Evolutionary conservation across 2,888 invertebrate genomes (phyloP).

Genomic region (Encarsia formosa): DNA sequence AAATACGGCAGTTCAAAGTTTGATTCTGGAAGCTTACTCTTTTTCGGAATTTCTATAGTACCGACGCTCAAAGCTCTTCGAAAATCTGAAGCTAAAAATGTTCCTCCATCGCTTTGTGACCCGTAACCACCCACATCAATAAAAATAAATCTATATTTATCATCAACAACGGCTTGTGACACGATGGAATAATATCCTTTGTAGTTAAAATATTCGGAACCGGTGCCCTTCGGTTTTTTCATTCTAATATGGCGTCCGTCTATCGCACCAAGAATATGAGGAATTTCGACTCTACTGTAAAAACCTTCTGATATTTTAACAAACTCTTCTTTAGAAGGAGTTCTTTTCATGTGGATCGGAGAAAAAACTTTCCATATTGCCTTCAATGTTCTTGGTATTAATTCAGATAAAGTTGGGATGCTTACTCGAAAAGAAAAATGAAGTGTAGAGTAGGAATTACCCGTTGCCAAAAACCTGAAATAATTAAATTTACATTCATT

Average conservation of each 20-base stretch:
- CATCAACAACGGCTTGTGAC: conserved; percentile 10
- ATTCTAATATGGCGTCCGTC: conserved; percentile 6
- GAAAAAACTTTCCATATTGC: conserved; percentile 3
- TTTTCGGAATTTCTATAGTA: not conserved
- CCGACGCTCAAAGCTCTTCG: not conserved
- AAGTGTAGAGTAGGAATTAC: not conserved
- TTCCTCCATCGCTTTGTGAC: conserved; percentile 8
- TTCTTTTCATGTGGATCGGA: conserved; percentile 16
- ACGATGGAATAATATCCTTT: conserved; percentile 13
- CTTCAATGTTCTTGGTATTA: conserved; percentile 1
- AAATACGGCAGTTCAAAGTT: conserved; percentile 12
- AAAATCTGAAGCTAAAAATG: conserved; percentile 10
- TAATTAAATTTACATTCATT: no score
- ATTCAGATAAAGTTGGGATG: conserved; percentile 2
- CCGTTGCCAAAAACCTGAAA: conserved; percentile 15
- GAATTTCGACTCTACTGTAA: not conserved
- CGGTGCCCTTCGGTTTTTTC: not conserved
- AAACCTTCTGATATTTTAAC: conserved; percentile 14
- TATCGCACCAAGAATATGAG: conserved; percentile 13
- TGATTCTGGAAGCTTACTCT: conserved; percentile 8
- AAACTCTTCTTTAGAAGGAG: conserved; percentile 10
- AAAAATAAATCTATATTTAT: conserved; percentile 4
- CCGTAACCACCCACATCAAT: conserved; percentile 21
- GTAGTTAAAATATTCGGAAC: not conserved
- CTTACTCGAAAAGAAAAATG: conserved; percentile 7